Percentiles rank a stretch among this genome's conserved stretches.
phyloP scores from a whole-genome alignment of 2,888 invertebrate species.

The Theodoxus fluviatilis region DNA sequence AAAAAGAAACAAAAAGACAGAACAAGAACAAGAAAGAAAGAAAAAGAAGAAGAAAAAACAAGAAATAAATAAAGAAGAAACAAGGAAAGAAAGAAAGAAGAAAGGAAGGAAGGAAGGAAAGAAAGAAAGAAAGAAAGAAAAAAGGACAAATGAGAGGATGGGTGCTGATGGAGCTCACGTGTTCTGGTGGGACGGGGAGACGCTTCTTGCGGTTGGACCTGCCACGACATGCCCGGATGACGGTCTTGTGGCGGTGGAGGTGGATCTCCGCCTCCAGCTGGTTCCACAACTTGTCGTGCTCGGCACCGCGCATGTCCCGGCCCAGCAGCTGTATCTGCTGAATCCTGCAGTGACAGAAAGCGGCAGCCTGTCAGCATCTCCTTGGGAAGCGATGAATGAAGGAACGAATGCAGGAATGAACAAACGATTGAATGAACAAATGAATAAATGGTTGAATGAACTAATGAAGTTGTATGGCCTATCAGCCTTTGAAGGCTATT shows the following conservation, averaged over 20 bases:
- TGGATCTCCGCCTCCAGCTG: conserved; percentile 87
- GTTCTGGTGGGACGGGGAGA: conserved; percentile 60
- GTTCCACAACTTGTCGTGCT: conserved; percentile 81
- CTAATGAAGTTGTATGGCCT: no score
- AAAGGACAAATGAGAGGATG: background rate
- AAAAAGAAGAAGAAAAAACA: no score
- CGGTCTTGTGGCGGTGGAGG: conserved; percentile 83
- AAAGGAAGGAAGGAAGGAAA: background rate
- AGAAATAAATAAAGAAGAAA: background rate
- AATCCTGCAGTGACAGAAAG: conserved; percentile 74
- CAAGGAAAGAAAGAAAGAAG: background rate
- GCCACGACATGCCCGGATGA: conserved; percentile 71
- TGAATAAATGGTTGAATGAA: no score
- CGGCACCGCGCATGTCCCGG: conserved; percentile 80
- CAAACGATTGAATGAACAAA: no score
- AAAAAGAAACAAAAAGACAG: no score
- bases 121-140: background rate
- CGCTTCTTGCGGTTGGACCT: conserved; percentile 56
- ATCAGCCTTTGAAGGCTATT: no score
- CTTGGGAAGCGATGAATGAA: no score
- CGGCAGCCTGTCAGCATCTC: no score
- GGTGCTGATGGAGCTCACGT: conserved; percentile 44
- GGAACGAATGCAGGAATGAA: no score
- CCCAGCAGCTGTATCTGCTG: conserved; percentile 85
- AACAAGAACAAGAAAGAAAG: no score